Evolutionary conservation across 2,888 invertebrate species (phyloP), one percentile per base, ranked within the genome.

Genomic region (Nomada fucata): DNA sequence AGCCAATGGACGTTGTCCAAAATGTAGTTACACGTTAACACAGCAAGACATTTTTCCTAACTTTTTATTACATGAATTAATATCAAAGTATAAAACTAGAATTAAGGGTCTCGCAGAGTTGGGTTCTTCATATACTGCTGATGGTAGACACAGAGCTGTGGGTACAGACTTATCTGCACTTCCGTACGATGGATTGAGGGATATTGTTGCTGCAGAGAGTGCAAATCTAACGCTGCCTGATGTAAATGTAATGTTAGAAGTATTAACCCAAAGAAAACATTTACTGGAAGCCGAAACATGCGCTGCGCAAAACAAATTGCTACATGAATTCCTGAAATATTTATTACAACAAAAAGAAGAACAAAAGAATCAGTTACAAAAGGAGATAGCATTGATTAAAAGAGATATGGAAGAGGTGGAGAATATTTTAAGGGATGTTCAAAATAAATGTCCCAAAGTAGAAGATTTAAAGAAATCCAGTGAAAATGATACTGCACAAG

Each of bases 1-100:
- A 89, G 94, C 94, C 2, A 95, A 94, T 79, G 95, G 96, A 78
- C 95, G 97, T 63, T 98, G 98, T 93, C 98, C 98, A 1, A 97
- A 97, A 93, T 98, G 98, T 93, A 97, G 96, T 89, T 96, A 96
- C 18, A 95, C 95, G 2, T 94, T 98, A 11, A 95, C 96, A 1
- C 95, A 95, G 0, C 95, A 95, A 85, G 97, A 96, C 87, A 96
- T 98, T 78, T 97, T 97, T 92, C 98, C 98, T 0, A 98, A 98
- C 94, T 97, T 97, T 92, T 94, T 97, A 75, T 94, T 98, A 53
- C 97, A 98, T 93, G 97, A 98, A 92, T 93, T 98, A 87, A 96
- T 97, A 57, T 95, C 96, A 7, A 97, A 97, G 88, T 96, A 97
- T 80, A 96, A 96, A 85, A 93, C 95, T 57, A 94, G 95, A 78